Percentiles rank a stretch among this genome's conserved stretches.
phyloP scores from a whole-genome alignment of 2,888 invertebrate genomes.

The Tipula lateralis region DNA sequence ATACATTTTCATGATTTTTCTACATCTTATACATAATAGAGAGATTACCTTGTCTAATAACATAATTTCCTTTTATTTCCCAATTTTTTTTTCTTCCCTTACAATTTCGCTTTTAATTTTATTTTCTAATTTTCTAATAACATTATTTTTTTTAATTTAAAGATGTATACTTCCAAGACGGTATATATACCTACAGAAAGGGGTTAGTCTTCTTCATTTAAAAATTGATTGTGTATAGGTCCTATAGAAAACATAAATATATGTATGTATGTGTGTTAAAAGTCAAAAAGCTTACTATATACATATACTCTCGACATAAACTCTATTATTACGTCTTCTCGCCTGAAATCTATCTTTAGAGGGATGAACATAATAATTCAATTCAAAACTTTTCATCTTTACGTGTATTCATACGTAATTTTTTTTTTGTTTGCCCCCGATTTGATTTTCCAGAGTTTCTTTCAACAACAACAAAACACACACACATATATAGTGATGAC shows the following conservation, averaged over 20 bases:
- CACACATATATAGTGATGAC: background rate
- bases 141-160: background rate
- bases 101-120: background rate
- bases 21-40: background rate
- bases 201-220: background rate
- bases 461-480: background rate
- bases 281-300: background rate
- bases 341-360: background rate
- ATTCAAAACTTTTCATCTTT: background rate
- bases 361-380: background rate
- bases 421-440: slow-evolving; percentile 6
- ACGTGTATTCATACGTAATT: background rate
- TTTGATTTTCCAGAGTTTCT: background rate
- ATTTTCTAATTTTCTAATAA: slow-evolving; percentile 24
- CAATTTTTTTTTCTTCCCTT: background rate
- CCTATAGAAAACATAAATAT: background rate
- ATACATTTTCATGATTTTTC: background rate
- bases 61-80: background rate
- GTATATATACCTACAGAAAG: background rate
- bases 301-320: background rate
- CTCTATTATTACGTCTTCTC: background rate
- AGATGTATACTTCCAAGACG: background rate
- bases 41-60: slow-evolving; percentile 19
- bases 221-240: background rate
- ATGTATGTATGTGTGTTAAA: background rate